phyloP scores from a whole-genome alignment of 2,797 vertebrate genomes.

The Pangasius mekongensis region DNA sequence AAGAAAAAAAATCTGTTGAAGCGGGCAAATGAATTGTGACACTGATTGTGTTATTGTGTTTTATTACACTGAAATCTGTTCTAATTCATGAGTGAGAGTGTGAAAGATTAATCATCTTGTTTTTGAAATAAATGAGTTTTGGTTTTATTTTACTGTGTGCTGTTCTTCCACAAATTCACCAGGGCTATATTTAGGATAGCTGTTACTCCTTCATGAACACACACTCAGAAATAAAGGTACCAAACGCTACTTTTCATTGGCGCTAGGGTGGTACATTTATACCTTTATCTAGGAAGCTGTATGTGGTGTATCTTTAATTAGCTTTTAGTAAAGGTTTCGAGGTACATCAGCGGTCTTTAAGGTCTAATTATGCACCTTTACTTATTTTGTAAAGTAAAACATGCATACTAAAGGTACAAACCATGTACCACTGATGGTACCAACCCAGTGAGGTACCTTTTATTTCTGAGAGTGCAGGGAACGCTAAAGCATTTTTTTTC shows the following conservation, averaged over 20 bases:
- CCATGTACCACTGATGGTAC: neutral
- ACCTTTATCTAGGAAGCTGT: neutral
- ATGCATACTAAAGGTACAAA: neutral
- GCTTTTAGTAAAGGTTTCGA: neutral
- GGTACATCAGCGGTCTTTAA: neutral
- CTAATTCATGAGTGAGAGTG: slow-evolving; percentile 1
- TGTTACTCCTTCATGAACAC: neutral
- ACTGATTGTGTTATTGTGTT: slow-evolving; percentile 30
- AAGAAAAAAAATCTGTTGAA: slow-evolving; percentile 21
- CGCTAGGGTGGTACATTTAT: neutral
- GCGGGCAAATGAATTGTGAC: neutral
- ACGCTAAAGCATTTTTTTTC: neutral
- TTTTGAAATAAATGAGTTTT: neutral
- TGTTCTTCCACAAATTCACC: neutral
- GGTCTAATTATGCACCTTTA: neutral
- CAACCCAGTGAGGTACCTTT: neutral
- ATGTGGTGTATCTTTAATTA: neutral
- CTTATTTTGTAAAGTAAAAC: neutral
- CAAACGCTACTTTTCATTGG: neutral
- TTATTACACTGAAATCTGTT: slow-evolving; percentile 19
- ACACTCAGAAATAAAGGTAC: neutral
- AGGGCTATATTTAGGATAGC: neutral
- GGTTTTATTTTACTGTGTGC: neutral
- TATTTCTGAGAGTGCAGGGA: neutral
- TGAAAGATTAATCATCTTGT: neutral